Evolutionary conservation across 2,888 invertebrate species (phyloP).

Genomic region (Hoplodrina blanda): DNA sequence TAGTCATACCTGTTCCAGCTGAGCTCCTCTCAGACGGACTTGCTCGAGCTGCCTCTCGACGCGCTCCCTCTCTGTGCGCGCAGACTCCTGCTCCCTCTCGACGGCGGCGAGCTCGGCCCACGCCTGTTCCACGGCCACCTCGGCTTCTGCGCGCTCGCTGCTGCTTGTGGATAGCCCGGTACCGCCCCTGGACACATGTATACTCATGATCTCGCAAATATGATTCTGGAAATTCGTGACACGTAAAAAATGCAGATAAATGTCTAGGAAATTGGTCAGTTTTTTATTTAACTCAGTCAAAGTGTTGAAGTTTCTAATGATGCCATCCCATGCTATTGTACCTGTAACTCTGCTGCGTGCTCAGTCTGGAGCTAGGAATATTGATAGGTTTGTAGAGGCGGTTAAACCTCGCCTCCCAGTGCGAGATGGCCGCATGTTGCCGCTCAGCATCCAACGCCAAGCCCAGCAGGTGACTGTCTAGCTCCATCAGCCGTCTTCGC

Average conservation of each 20-base stretch:
- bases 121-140: slow-evolving; percentile 94
- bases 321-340: slow-evolving; percentile 55
- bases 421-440: slow-evolving; percentile 96
- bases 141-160: slow-evolving; percentile 90
- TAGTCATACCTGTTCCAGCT: slow-evolving; percentile 93
- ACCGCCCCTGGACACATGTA: slow-evolving; percentile 66
- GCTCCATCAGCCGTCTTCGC: slow-evolving; percentile 96
- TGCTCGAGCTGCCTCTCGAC: slow-evolving; percentile 95
- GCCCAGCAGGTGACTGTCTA: slow-evolving; percentile 96
- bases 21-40: slow-evolving; percentile 94
- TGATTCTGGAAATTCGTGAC: neutral
- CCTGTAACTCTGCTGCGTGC: slow-evolving; percentile 92
- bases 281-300: too few relatives aligned
- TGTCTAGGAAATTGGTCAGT: too few relatives aligned
- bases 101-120: slow-evolving; percentile 96
- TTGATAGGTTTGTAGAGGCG: slow-evolving; percentile 92
- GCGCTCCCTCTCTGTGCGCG: slow-evolving; percentile 93
- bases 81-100: slow-evolving; percentile 96
- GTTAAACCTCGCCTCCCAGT: slow-evolving; percentile 96
- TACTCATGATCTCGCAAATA: slow-evolving; percentile 23
- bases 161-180: slow-evolving; percentile 71
- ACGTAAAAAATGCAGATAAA: too few relatives aligned
- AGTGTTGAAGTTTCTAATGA: too few relatives aligned
- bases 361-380: slow-evolving; percentile 89
- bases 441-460: slow-evolving; percentile 97